Evolutionary conservation across 2,797 vertebrate genomes (phyloP).

Genomic region (Sebastes itinus): DNA sequence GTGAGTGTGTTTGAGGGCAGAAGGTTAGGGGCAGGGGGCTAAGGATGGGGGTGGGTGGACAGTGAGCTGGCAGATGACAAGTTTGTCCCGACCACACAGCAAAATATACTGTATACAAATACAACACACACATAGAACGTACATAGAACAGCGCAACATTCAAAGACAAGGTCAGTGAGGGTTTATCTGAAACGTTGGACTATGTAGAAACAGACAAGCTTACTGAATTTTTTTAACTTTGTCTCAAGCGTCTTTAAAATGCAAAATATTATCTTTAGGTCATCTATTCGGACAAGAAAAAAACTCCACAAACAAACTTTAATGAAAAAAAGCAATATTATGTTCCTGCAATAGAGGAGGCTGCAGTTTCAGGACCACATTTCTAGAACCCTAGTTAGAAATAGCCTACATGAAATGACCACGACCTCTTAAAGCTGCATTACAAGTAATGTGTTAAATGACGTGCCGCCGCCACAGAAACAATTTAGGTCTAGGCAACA

Average conservation of each 20-base stretch:
- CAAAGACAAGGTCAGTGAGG: background rate
- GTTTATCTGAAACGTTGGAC: background rate
- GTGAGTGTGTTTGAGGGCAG: conserved; percentile 69
- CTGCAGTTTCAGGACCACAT: too few species aligned
- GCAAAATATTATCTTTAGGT: background rate
- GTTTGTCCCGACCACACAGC: conserved; percentile 42
- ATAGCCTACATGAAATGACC: too few species aligned
- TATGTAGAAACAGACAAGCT: background rate
- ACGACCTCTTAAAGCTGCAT: too few species aligned
- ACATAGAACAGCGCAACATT: background rate
- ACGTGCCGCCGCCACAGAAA: too few species aligned
- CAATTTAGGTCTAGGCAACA: too few species aligned
- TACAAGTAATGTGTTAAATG: too few species aligned
- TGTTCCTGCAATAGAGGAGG: too few species aligned
- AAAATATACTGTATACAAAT: conserved; percentile 37
- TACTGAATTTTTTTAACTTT: background rate
- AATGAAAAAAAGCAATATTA: background rate
- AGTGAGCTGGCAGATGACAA: conserved; percentile 69
- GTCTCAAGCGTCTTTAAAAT: background rate
- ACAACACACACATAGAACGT: background rate
- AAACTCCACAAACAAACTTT: background rate
- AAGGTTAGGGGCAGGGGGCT: conserved; percentile 79
- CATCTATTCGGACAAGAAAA: background rate
- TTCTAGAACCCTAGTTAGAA: too few species aligned
- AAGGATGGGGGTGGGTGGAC: conserved; percentile 68